Evolutionary conservation across 1,140 invertebrate genomes (phyloP), one percentile per base, ranked within the genome.

Genomic region (Tribolium castaneum): DNA sequence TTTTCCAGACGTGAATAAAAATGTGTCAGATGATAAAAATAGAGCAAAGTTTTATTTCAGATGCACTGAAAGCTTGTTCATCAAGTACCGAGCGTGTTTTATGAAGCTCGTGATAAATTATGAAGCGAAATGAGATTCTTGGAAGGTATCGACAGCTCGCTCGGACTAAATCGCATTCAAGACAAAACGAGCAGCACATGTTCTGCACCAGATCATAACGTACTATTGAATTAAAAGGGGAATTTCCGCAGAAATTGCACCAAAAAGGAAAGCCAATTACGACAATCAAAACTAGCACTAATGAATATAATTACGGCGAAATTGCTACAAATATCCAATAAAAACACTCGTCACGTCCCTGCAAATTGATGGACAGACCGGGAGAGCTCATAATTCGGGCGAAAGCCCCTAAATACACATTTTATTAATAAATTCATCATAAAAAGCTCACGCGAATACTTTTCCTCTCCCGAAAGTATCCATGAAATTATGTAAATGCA

Each of bases 401-500:
- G 5, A 7, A 45, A 45, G 39, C 39, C 39, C 7, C 39, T 30
- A 45, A 45, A 45, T 45, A 45, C 39, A 45, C 39, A 10, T 45
- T 45, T 45, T 45, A 45, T 45, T 45, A 45, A 45, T 45, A 45
- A 45, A 6, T 45, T 6, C 39, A 45, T 45, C 39, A 45, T 45
- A 45, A 45, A 45, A 45, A 45, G n/a, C 39, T 45, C 39, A 45
- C 39, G n/a, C 39, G 39, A 45, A 45, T 45, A 45, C 7, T 10
- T 45, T 45, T 45, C n/a, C 39, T 45, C 39, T 45, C n/a, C 39
- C n/a, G n/a, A 14, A 7, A 66, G n/a, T 35, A 66, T 66, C 14
- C 59, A 66, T 35, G 14, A 35, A 66, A 35, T 66, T 66, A 66
- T 39, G 59, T 35, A 66, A 66, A 66, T 66, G 59, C 59, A 13